phyloP scores from a whole-genome alignment of 2,797 vertebrate genomes.

The Etheostoma perlongum region DNA sequence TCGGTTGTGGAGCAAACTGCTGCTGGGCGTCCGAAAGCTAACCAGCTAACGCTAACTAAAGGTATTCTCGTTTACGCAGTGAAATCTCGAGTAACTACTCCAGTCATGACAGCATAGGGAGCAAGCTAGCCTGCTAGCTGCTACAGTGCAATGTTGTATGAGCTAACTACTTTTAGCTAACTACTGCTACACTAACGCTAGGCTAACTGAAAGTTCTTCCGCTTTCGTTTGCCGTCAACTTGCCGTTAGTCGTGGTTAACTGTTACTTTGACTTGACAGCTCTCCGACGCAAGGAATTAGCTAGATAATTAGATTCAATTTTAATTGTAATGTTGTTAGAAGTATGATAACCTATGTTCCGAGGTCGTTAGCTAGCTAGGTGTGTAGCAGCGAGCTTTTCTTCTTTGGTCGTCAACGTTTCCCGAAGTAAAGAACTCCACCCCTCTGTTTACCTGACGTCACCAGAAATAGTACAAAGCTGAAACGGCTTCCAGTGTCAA shows the following conservation, averaged over 20 bases:
- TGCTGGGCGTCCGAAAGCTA: slow-evolving; percentile 28
- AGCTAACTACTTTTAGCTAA: slow-evolving; percentile 61
- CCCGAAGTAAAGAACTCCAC: slow-evolving; percentile 40
- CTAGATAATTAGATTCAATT: not conserved
- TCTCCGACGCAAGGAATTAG: not conserved
- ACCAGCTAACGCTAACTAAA: slow-evolving; percentile 11
- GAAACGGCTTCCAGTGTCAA: slow-evolving; percentile 34
- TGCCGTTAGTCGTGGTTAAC: slow-evolving; percentile 8
- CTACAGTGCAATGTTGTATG: slow-evolving; percentile 8
- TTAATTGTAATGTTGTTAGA: too few relatives aligned
- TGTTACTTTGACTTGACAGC: not conserved
- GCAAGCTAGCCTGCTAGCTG: slow-evolving; percentile 54
- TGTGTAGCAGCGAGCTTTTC: not conserved
- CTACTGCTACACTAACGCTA: slow-evolving; percentile 20
- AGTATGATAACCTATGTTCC: not conserved
- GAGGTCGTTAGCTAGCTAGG: not conserved
- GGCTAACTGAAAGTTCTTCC: slow-evolving; percentile 68
- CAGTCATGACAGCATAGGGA: slow-evolving; percentile 54
- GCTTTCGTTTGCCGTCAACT: slow-evolving; percentile 67
- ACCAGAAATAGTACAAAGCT: not conserved
- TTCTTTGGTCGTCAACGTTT: slow-evolving; percentile 9
- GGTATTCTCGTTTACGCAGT: slow-evolving; percentile 49
- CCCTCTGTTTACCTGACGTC: slow-evolving; percentile 70
- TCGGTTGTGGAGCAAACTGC: slow-evolving; percentile 29
- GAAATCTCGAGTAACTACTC: slow-evolving; percentile 50